Evolutionary conservation across 1,140 invertebrate species (phyloP), one percentile per base, ranked within the genome.

Genomic region (Lucilia cuprina): DNA sequence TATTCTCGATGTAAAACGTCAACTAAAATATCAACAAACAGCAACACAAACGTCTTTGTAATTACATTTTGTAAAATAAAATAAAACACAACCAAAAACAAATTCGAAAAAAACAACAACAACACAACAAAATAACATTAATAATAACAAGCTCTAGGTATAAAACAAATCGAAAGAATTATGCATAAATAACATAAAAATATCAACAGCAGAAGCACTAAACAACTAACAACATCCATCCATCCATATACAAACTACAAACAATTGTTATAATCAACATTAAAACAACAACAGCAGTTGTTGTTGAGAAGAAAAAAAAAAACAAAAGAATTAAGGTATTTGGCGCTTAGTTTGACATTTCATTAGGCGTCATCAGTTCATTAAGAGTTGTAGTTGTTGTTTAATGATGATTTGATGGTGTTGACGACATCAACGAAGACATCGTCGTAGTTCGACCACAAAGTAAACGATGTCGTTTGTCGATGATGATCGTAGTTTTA

Each of bases 311-410:
- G 9, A 21, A 70, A 5, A 70, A 21, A 8, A 21, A 19, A 12
- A 70, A 21, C 9, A n/a, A 70, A 70, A 70, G n/a, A 70, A 21
- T 70, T 25, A 70, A 21, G 65, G 65, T 70, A 70, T 70, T 70
- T 70, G 65, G 65, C 65, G 65, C 65, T 70, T 70, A 70, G 65
- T 70, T 70, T 70, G 65, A 70, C 65, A 70, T 70, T 70, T 70
- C 19, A 70, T 70, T 70, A 70, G 65, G 65, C 65, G 65, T 70
- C 65, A 70, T 70, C 65, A 70, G 65, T 70, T 70, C 9, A 70
- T 21, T 70, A 25, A 21, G 25, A 30, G 19, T 25, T 70, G 65
- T 70, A 12, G 65, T 70, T 70, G 65, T 70, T 70, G 65, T 70
- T 25, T 70, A 70, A 70, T 70, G 65, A 70, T 70, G 65, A 70